Percentiles rank a stretch among this genome's conserved stretches.
phyloP scores from a whole-genome alignment of 2,797 vertebrate genomes.

The Parambassis ranga region DNA sequence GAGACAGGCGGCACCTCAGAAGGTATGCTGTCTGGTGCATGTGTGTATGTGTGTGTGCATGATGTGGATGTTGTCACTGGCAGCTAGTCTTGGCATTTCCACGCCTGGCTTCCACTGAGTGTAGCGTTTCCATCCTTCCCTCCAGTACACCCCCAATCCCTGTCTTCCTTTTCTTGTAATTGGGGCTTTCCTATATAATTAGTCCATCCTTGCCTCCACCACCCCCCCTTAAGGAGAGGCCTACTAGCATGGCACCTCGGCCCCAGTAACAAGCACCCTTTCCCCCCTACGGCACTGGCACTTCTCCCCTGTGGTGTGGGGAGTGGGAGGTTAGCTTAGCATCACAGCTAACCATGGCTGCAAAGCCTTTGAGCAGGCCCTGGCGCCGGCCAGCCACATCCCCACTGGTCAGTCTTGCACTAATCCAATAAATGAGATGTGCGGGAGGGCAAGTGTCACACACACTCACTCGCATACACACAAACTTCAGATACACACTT shows the following conservation, averaged over 20 bases:
- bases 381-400: slow-evolving; percentile 69
- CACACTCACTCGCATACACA: slow-evolving; percentile 28
- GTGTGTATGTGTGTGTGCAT: neutral
- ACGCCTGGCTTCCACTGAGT: slow-evolving; percentile 66
- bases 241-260: slow-evolving; percentile 55
- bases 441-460: slow-evolving; percentile 72
- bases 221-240: slow-evolving; percentile 44
- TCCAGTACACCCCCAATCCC: slow-evolving; percentile 39
- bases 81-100: slow-evolving; percentile 76
- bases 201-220: slow-evolving; percentile 40
- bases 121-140: slow-evolving; percentile 52
- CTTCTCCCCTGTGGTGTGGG: slow-evolving; percentile 26
- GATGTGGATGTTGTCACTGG: slow-evolving; percentile 64
- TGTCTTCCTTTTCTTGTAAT: slow-evolving; percentile 65
- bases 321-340: slow-evolving; percentile 65
- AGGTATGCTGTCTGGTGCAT: slow-evolving; percentile 50
- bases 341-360: slow-evolving; percentile 61
- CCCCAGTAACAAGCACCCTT: slow-evolving; percentile 67
- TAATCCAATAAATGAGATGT: slow-evolving; percentile 80
- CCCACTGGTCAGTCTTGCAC: slow-evolving; percentile 73
- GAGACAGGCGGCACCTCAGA: slow-evolving; percentile 59
- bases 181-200: slow-evolving; percentile 74
- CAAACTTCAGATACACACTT: slow-evolving; percentile 37
- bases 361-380: slow-evolving; percentile 62
- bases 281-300: slow-evolving; percentile 29